phyloP scores from a whole-genome alignment of 2,113 vertebrate species.

The Bettongia penicillata region DNA sequence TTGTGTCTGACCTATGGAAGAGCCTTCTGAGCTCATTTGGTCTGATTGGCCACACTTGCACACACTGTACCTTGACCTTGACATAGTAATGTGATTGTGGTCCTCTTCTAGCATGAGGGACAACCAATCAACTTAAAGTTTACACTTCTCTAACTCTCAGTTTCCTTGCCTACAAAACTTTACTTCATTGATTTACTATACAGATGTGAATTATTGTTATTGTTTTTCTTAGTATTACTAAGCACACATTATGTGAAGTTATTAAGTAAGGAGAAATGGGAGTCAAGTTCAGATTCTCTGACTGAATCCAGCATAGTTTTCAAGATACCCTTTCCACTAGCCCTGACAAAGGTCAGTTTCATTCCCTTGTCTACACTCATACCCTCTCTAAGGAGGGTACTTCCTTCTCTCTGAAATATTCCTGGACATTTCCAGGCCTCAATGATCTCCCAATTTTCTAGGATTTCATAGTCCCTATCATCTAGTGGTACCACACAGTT shows the following conservation, averaged over 20 bases:
- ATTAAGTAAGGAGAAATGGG: background rate
- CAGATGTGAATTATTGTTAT: background rate
- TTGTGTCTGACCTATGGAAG: too few relatives aligned
- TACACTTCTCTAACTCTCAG: background rate
- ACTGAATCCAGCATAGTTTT: background rate
- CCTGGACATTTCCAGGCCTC: too few relatives aligned
- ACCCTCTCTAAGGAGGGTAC: background rate
- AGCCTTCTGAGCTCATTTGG: too few relatives aligned
- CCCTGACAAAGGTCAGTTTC: background rate
- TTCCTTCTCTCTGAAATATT: background rate
- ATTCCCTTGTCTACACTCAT: background rate
- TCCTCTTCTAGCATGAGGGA: too few relatives aligned
- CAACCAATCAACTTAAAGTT: background rate
- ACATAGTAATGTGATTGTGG: too few relatives aligned
- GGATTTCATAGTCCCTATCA: background rate
- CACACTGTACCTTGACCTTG: too few relatives aligned
- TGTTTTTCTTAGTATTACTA: background rate
- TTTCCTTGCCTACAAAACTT: background rate
- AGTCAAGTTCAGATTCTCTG: background rate
- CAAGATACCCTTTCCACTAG: background rate
- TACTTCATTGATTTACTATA: background rate
- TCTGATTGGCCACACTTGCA: too few relatives aligned
- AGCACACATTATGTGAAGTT: background rate
- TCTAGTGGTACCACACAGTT: background rate
- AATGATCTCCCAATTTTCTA: background rate